A percentile compares a stretch with the other conserved stretches of the same genome.
These are phyloP conservation scores for Anguilla obscura DNA, from an alignment of 2,797 vertebrate genomes.

Conservation along the genomic window DNA sequence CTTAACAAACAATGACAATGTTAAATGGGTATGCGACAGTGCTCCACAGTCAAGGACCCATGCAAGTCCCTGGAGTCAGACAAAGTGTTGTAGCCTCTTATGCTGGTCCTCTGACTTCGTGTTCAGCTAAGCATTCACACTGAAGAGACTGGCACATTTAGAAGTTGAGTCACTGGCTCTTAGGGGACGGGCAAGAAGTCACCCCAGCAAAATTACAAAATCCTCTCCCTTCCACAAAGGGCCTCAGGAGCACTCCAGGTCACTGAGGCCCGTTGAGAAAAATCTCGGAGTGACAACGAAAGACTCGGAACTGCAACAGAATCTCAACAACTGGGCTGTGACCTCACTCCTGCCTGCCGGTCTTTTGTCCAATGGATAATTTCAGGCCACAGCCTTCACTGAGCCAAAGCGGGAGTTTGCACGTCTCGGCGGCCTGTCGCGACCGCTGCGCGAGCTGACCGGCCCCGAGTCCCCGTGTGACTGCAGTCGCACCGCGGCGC, in stretches of 20 bases:
- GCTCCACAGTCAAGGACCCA: not conserved
- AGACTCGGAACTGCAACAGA: not conserved
- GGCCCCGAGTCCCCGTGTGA: not conserved
- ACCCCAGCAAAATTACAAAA: not conserved
- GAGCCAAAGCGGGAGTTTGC: not conserved
- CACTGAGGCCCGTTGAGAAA: not conserved
- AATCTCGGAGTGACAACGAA: not conserved
- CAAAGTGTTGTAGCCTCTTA: not conserved
- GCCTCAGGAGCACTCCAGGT: not conserved
- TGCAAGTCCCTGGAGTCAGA: not conserved
- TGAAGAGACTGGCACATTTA: not conserved
- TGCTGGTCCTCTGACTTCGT: not conserved
- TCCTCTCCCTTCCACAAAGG: not conserved
- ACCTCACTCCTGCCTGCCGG: not conserved
- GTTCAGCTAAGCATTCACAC: not conserved
- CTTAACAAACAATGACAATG: not conserved
- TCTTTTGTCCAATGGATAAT: not conserved
- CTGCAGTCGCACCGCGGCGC: not conserved
- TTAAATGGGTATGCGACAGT: not conserved
- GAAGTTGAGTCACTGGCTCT: not conserved
- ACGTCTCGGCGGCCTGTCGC: not conserved
- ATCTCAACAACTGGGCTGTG: not conserved
- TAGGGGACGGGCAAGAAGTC: not conserved
- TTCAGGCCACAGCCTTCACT: not conserved
- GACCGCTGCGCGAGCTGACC: not conserved